Base-by-base conservation (phyloP, 2,888 invertebrate species). In the Hyppa rectilinea region DNA sequence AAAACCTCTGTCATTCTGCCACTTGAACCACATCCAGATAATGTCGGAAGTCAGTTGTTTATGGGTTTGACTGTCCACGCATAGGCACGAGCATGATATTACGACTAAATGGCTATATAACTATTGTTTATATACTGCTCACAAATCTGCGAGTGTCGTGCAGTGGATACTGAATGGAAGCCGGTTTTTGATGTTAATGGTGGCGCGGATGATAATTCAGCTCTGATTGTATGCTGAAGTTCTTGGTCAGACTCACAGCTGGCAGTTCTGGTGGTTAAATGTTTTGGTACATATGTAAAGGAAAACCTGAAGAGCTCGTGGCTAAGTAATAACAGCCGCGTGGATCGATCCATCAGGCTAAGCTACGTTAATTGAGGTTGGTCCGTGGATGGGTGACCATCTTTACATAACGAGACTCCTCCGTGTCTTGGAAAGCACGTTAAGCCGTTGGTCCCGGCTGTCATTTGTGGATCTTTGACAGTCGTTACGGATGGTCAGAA, bases 11-110 rank as follows among this genome's bases (percentile, higher is more conserved):
- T 17, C 12, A 52, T 38, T 31, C 71, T 29, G 38, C 63, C 5
- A 12, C 77, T 82, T 84, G 40, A 5, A 63, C 85, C 83, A 61
- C 38, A 38, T 53, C 9, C 71, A 83, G 83, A 84, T 84, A 85
- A 82, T 76, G 89, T 90, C 88, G 88, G 91, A 90, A 90, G 88
- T 87, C 62, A 69, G 82, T 90, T 87, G 90, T 92, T 92, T 92
- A 91, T 88, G 86, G 75, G 80, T 62, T 66, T 76, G 75, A 84
- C 86, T 90, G 90, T 90, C 88, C 88, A 88, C 90, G 89, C 90
- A 87, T 86, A 87, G 86, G 83, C 87, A 82, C 82, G 71, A 80
- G 80, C 64, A 75, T 84, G 87, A 87, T 90, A 88, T 86, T 85
- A 85, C 85, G 85, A 82, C 87, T 87, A 86, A 87, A 88, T 87